phyloP scores from a whole-genome alignment of 2,888 invertebrate genomes.

The Lacanobia wlatinum region DNA sequence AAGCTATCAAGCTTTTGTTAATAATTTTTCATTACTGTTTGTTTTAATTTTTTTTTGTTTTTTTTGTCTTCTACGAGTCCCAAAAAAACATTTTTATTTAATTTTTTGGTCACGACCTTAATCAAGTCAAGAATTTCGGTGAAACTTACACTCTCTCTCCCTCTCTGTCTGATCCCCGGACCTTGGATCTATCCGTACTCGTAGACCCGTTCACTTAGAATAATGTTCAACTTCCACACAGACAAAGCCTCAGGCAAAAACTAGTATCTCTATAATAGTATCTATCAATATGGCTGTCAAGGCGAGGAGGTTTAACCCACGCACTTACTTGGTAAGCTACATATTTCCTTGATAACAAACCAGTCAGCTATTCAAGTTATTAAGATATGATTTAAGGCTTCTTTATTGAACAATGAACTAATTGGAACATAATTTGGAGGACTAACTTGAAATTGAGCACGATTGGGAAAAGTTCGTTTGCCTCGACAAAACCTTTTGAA shows the following conservation, averaged over 20 bases:
- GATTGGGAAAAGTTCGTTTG: background rate
- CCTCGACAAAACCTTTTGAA: background rate
- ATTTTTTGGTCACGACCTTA: too few species aligned
- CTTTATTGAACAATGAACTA: background rate
- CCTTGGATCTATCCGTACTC: background rate
- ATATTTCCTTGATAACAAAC: slow-evolving; percentile 26
- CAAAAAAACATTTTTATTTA: too few species aligned
- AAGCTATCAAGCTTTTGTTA: background rate
- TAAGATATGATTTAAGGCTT: background rate
- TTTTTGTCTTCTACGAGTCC: too few species aligned
- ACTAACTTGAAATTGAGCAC: background rate
- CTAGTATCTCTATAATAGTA: background rate
- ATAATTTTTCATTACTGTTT: too few species aligned
- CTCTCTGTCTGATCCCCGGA: background rate
- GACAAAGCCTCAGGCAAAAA: background rate
- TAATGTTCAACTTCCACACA: background rate
- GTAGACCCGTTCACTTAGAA: background rate
- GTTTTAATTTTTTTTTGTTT: too few species aligned
- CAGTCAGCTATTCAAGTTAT: slow-evolving; percentile 6
- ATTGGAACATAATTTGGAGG: slow-evolving; percentile 15
- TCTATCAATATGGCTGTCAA: slow-evolving; percentile 34
- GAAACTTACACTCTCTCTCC: background rate
- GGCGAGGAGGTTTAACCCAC: slow-evolving; percentile 41
- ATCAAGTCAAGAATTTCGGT: background rate
- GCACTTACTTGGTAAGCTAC: background rate